phyloP scores from a whole-genome alignment of 2,797 vertebrate species.

The Centropyge bicolor region DNA sequence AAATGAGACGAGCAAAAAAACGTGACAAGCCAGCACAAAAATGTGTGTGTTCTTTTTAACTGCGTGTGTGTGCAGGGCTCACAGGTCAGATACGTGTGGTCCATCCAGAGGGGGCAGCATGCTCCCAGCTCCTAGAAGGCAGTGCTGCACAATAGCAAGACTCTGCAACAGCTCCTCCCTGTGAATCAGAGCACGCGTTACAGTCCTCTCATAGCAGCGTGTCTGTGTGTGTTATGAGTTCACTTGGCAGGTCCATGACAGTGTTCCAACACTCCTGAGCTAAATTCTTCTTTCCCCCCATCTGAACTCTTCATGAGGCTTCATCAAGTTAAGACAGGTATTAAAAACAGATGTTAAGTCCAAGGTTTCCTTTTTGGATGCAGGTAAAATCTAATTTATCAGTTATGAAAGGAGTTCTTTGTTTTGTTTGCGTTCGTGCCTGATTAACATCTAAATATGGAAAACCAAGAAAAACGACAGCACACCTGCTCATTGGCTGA shows the following conservation, averaged over 20 bases:
- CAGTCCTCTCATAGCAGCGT: slow-evolving; percentile 24
- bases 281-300: slow-evolving; percentile 7
- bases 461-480: slow-evolving; percentile 16
- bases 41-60: not conserved
- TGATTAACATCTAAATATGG: slow-evolving; percentile 20
- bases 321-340: not conserved
- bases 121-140: slow-evolving; percentile 95
- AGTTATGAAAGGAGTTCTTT: slow-evolving; percentile 28
- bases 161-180: slow-evolving; percentile 98
- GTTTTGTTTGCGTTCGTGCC: slow-evolving; percentile 23
- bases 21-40: slow-evolving; percentile 20
- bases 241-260: not conserved
- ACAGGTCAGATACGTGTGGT: slow-evolving; percentile 91
- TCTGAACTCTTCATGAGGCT: slow-evolving; percentile 28
- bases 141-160: slow-evolving; percentile 94
- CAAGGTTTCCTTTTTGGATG: not conserved
- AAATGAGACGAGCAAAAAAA: slow-evolving; percentile 10
- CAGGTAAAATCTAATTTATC: slow-evolving; percentile 20
- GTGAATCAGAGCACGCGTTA: slow-evolving; percentile 59
- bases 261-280: slow-evolving; percentile 5
- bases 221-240: slow-evolving; percentile 19
- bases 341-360: slow-evolving; percentile 47
- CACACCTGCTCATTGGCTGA: slow-evolving; percentile 93
- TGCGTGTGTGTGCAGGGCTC: slow-evolving; percentile 77
- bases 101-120: slow-evolving; percentile 93